These are phyloP conservation scores for Oryzaephilus surinamensis DNA, from an alignment of 1,140 invertebrate species.

Conservation along the genomic window DNA sequence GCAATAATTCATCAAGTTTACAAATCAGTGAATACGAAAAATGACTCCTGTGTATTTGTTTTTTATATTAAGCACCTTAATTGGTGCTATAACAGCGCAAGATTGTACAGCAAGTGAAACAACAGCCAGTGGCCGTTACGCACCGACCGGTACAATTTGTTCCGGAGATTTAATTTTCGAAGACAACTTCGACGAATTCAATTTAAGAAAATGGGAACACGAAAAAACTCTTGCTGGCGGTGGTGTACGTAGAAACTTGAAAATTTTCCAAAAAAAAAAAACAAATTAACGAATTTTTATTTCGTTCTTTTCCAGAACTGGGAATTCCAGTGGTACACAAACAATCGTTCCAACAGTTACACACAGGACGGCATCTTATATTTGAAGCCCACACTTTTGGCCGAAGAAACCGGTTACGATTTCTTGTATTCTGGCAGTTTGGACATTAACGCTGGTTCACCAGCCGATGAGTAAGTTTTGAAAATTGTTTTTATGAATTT, in stretches of 20 bases:
- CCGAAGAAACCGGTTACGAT: slow-evolving; percentile 44
- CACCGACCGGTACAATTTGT: slow-evolving; percentile 34
- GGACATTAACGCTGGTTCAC: slow-evolving; percentile 44
- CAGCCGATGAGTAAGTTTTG: slow-evolving; percentile 41
- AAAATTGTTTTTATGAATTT: not conserved
- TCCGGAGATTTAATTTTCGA: slow-evolving; percentile 49
- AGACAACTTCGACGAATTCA: slow-evolving; percentile 51
- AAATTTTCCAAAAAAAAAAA: slow-evolving; percentile 1
- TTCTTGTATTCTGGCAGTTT: slow-evolving; percentile 39
- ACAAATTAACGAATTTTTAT: not conserved
- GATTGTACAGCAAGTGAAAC: slow-evolving; percentile 3
- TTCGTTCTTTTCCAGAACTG: slow-evolving; percentile 43
- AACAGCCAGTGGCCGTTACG: slow-evolving; percentile 36
- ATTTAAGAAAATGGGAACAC: slow-evolving; percentile 52
- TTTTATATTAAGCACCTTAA: no score
- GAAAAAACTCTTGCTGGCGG: slow-evolving; percentile 53
- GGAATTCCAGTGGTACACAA: slow-evolving; percentile 60
- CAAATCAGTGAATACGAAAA: no score
- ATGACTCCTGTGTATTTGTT: no score
- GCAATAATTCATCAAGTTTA: no score
- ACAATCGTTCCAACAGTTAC: slow-evolving; percentile 54
- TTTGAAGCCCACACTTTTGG: slow-evolving; percentile 47
- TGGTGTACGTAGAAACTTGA: slow-evolving; percentile 43
- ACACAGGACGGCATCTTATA: slow-evolving; percentile 43
- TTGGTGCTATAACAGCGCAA: no score